Evolutionary conservation across 2,888 invertebrate genomes (phyloP), one percentile per base, ranked within the genome.

Genomic region (Acronicta aceris): DNA sequence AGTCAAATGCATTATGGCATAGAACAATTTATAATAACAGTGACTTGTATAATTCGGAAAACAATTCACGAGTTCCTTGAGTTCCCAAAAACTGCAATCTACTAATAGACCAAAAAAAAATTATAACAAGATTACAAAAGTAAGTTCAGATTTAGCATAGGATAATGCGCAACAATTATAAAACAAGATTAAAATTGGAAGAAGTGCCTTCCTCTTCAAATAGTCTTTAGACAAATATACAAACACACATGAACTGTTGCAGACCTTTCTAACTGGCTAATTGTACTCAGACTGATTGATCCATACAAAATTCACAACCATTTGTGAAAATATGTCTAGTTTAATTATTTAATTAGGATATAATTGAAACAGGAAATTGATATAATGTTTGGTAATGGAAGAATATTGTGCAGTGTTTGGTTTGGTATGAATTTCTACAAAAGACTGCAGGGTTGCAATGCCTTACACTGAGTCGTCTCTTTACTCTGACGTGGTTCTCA

Each of bases 381-480:
- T 66, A 54, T 66, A 58, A 60, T 65, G 58, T 48, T 64, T 57
- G 56, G 50, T 52, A 70, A 65, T 58, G 66, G 17, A 59, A 42
- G 68, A 59, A 66, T 66, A 55, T 59, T 46, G 61, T 63, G 59
- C 61, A 59, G 59, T 65, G 68, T 71, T 77, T 74, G 60, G 59
- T 70, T 70, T 59, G 59, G 61, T 63, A 75, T 68, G 66, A 72
- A 62, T 68, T 66, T 62, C 42, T 72, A 59, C 67, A 76, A 75
- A 81, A 86, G 85, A 85, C 85, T 85, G 85, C 85, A 81, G 82
- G 82, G 78, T 75, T 73, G 62, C 75, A 69, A 76, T 81, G 81
- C 81, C 83, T 82, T 83, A 76, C 67, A 73, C 42, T 56, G 71
- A 63, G 59, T 68, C 68, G 73, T 65, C 60, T 65, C 60, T 70